A percentile compares a stretch with the other conserved stretches of the same genome.
Evolutionary conservation across 2,888 invertebrate genomes (phyloP).

Genomic region (Fragum fragum): DNA sequence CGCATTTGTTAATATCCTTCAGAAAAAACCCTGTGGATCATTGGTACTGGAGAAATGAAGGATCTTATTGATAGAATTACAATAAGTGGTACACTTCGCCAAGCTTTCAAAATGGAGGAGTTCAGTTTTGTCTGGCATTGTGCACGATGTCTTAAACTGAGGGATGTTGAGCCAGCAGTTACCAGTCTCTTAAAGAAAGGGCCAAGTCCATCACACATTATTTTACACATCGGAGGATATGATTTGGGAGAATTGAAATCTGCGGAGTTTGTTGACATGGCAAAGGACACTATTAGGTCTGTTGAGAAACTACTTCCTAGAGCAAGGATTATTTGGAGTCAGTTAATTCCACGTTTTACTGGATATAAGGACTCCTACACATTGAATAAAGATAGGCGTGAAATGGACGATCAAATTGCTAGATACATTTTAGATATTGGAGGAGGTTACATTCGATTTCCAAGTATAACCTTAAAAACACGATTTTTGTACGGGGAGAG

Average conservation of each 20-base stretch:
- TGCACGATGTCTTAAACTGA: conserved; percentile 11
- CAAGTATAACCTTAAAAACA: conserved; percentile 14
- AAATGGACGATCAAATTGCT: conserved; percentile 49
- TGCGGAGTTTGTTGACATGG: background rate
- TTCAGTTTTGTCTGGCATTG: conserved; percentile 25
- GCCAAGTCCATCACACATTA: conserved; percentile 26
- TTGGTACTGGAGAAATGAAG: conserved; percentile 61
- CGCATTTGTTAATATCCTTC: background rate
- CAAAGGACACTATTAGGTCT: conserved; percentile 32
- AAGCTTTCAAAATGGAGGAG: conserved; percentile 1
- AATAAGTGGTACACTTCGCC: background rate
- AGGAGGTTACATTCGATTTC: conserved; percentile 54
- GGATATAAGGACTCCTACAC: conserved; percentile 17
- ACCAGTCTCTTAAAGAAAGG: conserved; percentile 7
- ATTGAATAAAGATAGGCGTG: conserved; percentile 28
- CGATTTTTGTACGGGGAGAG: conserved; percentile 30
- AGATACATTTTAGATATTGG: conserved; percentile 31
- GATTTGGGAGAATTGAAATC: conserved; percentile 39
- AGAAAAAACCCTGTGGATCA: conserved; percentile 45
- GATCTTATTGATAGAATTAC: background rate
- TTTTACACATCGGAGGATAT: conserved; percentile 59
- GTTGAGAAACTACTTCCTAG: conserved; percentile 24
- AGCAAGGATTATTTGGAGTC: conserved; percentile 51
- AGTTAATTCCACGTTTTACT: conserved; percentile 45
- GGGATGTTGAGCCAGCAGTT: conserved; percentile 22